phyloP scores from a whole-genome alignment of 2,113 vertebrate species.

The Seriola quinqueradiata region DNA sequence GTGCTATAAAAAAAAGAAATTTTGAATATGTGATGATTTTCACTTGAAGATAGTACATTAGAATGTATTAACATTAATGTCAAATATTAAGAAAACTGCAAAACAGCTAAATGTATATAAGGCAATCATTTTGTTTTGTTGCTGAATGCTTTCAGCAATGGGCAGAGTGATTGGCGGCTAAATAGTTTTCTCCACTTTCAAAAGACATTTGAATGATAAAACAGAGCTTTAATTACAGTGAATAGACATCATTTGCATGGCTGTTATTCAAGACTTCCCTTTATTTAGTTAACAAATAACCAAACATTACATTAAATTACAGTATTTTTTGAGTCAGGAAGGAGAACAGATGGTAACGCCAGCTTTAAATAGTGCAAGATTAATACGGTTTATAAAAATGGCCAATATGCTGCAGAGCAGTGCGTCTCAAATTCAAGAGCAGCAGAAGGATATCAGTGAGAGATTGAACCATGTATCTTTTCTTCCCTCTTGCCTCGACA shows the following conservation, averaged over 20 bases:
- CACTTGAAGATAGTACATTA: slow-evolving; percentile 4
- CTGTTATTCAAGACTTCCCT: slow-evolving; percentile 16
- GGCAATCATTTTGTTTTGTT: slow-evolving; percentile 39
- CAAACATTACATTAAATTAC: slow-evolving; percentile 31
- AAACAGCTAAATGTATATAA: slow-evolving; percentile 27
- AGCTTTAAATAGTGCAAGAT: slow-evolving; percentile 41
- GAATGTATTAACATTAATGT: not conserved
- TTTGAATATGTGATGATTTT: slow-evolving; percentile 10
- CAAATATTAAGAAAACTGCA: slow-evolving; percentile 26
- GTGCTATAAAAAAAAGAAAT: not conserved
- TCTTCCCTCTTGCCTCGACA: slow-evolving; percentile 23
- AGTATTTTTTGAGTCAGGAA: slow-evolving; percentile 24
- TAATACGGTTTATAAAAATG: slow-evolving; percentile 41
- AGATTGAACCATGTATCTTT: slow-evolving; percentile 52
- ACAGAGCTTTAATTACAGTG: slow-evolving; percentile 46
- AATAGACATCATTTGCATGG: slow-evolving; percentile 43
- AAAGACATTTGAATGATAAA: slow-evolving; percentile 36
- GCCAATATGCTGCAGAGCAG: slow-evolving; percentile 10
- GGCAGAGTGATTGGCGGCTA: slow-evolving; percentile 45
- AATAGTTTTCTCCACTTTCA: slow-evolving; percentile 41
- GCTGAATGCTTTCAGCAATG: slow-evolving; percentile 3
- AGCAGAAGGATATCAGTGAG: slow-evolving; percentile 26
- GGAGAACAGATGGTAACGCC: slow-evolving; percentile 45
- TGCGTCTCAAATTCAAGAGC: slow-evolving; percentile 45
- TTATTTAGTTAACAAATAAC: slow-evolving; percentile 29